These are phyloP conservation scores for Thunnus thynnus DNA, from an alignment of 2,113 vertebrate genomes.

Conservation along the genomic window DNA sequence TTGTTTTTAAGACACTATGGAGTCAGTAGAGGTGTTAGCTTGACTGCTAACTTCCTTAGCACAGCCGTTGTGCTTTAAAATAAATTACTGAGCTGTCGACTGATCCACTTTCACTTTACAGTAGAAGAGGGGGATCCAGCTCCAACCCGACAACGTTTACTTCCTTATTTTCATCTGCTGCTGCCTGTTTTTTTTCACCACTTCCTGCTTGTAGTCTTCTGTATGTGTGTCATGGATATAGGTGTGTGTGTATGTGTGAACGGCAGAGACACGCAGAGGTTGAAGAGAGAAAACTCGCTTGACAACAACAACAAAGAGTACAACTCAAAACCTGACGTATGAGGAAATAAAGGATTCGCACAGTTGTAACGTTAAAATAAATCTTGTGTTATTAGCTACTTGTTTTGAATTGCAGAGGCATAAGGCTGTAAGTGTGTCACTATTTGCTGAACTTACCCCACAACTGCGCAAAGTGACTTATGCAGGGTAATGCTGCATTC, in stretches of 20 bases:
- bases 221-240: background rate
- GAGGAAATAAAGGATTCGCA: background rate
- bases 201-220: slow-evolving; percentile 56
- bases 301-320: background rate
- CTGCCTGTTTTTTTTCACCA: slow-evolving; percentile 26
- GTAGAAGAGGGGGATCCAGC: background rate
- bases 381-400: too few relatives aligned
- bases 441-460: background rate
- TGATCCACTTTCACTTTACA: slow-evolving; percentile 41
- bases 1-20: slow-evolving; percentile 17
- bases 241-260: background rate
- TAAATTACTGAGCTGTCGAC: background rate
- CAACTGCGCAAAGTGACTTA: too few relatives aligned
- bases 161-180: slow-evolving; percentile 79
- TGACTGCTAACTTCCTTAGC: slow-evolving; percentile 68
- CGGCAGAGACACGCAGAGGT: slow-evolving; percentile 63
- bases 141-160: slow-evolving; percentile 62
- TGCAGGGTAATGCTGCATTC: too few relatives aligned
- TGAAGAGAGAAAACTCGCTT: slow-evolving; percentile 49
- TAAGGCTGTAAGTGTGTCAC: background rate
- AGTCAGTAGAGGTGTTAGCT: slow-evolving; percentile 48
- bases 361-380: background rate
- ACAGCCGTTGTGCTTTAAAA: slow-evolving; percentile 9
- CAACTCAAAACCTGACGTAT: background rate
- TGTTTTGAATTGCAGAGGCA: background rate